Conservation (phyloP, 2,797 vertebrate genomes). For the Synaphobranchus kaupii region DNA sequence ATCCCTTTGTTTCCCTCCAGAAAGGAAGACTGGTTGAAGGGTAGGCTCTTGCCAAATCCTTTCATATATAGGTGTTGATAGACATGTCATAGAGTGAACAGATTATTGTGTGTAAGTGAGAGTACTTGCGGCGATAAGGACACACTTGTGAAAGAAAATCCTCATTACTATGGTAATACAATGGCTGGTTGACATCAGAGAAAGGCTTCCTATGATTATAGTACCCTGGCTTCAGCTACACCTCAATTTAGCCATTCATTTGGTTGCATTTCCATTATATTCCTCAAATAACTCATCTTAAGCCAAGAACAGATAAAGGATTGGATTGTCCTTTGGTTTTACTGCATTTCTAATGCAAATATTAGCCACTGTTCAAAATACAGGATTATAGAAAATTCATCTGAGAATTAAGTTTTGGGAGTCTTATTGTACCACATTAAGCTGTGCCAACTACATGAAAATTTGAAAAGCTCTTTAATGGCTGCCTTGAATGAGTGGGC, state of each 20-base stretch:
- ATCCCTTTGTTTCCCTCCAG: background rate
- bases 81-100: background rate
- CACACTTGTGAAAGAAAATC: background rate
- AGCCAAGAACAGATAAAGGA: background rate
- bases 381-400: background rate
- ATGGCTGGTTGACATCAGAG: background rate
- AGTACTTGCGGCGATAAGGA: background rate
- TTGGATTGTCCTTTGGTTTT: background rate
- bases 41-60: background rate
- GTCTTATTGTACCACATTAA: background rate
- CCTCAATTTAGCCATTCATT: background rate
- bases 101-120: background rate
- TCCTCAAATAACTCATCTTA: background rate
- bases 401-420: background rate
- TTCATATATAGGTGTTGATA: background rate
- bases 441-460: background rate
- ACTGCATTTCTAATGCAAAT: background rate
- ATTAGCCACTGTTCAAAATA: background rate
- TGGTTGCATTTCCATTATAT: background rate
- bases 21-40: too few relatives aligned
- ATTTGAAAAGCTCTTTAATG: background rate
- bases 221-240: background rate
- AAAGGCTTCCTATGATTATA: background rate
- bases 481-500: background rate
- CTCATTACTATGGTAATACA: background rate